A percentile compares a stretch with the other conserved stretches of the same genome.
These are phyloP conservation scores for Gryon sp. DNA, from an alignment of 1,140 invertebrate species.

Conservation along the genomic window DNA sequence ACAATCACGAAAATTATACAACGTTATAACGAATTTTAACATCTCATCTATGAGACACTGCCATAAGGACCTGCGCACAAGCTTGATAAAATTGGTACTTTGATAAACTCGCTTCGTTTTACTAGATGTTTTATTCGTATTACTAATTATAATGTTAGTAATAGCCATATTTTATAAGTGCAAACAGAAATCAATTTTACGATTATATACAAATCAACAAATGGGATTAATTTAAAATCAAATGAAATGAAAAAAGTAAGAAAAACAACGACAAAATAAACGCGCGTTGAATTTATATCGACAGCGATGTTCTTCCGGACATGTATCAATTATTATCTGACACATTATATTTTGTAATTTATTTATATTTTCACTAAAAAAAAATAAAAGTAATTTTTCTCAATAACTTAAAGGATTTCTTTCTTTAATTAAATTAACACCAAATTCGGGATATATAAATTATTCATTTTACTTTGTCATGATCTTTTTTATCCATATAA, in stretches of 20 bases:
- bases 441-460: conserved; percentile 75
- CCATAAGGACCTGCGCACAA: conserved; percentile 41
- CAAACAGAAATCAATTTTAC: conserved; percentile 22
- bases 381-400: conserved; percentile 77
- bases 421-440: too few species aligned
- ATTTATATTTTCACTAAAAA: conserved; percentile 78
- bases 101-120: conserved; percentile 42
- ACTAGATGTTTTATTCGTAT: conserved; percentile 46
- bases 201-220: conserved; percentile 46
- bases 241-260: conserved; percentile 28
- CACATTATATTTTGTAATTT: conserved; percentile 76
- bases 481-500: conserved; percentile 72
- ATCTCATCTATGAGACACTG: conserved; percentile 34
- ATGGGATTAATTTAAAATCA: conserved; percentile 57
- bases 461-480: conserved; percentile 76
- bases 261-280: conserved; percentile 46
- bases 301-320: conserved; percentile 67
- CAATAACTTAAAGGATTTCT: too few species aligned
- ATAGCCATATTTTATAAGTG: conserved; percentile 44
- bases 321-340: conserved; percentile 69
- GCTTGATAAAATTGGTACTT: conserved; percentile 46
- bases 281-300: conserved; percentile 66
- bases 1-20: conserved; percentile 15
- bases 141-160: conserved; percentile 51
- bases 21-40: conserved; percentile 19